Base-by-base conservation (phyloP, 2,797 vertebrate species). In the Channa striata region DNA sequence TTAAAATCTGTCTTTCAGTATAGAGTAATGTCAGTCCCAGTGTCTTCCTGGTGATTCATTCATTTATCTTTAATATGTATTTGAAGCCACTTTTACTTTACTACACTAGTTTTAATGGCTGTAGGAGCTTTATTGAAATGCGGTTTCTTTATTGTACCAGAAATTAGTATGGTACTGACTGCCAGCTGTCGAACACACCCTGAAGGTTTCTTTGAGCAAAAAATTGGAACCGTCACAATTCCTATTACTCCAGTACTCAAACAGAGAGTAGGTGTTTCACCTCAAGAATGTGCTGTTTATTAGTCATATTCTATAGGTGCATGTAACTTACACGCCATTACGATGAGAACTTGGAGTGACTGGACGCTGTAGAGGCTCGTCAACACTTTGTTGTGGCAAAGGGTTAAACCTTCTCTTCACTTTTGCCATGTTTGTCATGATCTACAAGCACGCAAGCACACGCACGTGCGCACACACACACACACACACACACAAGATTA, bases 341-440 rank as follows among this genome's bases (percentile, higher is more conserved):
- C 94, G 94, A 84, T 95, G 95, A 69, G 93, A 95, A 23, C 94
- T 77, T 0, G 97, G 97, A 0, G 97, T 98, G 75, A 97, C 95
- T 0, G 97, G 97, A 52, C 97, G 93, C 62, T 95, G 93, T 13
- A 99, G 92, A 16, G 96, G 97, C 77, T 97, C 96, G 3, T 96
- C 94, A 10, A 81, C 47, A 6, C 93, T 93, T 66, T 92, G 90
- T 36, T 91, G 92, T 0, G 82, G 10, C 11, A 81, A 21, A 65
- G 89, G 48, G 20, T 78, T 88, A 6, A 87, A 86, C 68, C 88
- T 96, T 90, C 91, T 95, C 87, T 94, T 96, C 1, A 39, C 60
- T 92, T 94, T 98, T 25, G 93, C 87, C 34, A 96, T 94, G 90
- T 98, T 95, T 72, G 97, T 98, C 96, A 99, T 97, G 82, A 99